A percentile compares a stretch with the other conserved stretches of the same genome.
Conservation (phyloP, 2,797 vertebrate species). For the Anguilla anguilla region DNA sequence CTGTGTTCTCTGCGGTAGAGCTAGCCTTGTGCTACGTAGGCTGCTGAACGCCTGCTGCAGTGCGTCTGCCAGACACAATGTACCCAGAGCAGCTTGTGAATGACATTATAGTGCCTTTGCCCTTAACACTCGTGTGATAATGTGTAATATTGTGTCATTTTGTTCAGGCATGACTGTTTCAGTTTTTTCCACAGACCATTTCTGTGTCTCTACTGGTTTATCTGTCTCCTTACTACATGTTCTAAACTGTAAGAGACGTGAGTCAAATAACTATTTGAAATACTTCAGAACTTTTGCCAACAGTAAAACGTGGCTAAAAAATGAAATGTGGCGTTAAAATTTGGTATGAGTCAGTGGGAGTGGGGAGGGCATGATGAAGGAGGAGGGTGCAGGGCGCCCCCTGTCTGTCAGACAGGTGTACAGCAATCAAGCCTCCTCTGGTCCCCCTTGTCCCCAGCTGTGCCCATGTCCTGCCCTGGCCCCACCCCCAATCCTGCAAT, state of each 20-base stretch:
- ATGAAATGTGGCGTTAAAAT: background rate
- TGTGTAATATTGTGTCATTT: background rate
- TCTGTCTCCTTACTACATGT: background rate
- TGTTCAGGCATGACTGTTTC: background rate
- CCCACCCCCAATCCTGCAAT: background rate
- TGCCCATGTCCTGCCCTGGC: background rate
- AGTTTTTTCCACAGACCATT: background rate
- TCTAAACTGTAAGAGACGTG: background rate
- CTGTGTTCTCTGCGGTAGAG: slow-evolving; percentile 52
- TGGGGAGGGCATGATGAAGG: background rate
- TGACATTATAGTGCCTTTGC: background rate
- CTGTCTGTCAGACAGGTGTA: too few relatives aligned
- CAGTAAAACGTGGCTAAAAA: too few relatives aligned
- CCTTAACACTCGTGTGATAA: background rate
- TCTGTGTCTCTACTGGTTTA: background rate
- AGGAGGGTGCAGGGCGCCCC: too few relatives aligned
- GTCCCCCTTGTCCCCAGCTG: background rate
- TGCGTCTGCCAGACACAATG: background rate
- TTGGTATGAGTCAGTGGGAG: background rate
- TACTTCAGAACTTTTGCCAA: background rate
- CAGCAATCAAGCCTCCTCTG: background rate
- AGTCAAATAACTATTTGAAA: background rate
- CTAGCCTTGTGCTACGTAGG: slow-evolving; percentile 41
- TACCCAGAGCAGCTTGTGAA: background rate
- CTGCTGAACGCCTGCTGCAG: background rate